phyloP scores from a whole-genome alignment of 2,888 invertebrate species.

The Ochropleura plecta region DNA sequence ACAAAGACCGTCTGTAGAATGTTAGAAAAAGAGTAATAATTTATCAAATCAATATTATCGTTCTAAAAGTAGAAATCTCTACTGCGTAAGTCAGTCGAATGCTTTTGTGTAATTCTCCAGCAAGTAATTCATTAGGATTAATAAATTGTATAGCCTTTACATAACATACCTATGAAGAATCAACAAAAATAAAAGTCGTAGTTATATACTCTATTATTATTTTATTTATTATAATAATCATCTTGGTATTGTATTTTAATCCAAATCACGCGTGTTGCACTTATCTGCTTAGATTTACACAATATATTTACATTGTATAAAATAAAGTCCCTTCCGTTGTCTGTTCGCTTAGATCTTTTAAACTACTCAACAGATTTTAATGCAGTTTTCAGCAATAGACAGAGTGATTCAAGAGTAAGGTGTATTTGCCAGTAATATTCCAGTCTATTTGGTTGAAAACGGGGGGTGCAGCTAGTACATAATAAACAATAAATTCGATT shows the following conservation, averaged over 20 bases:
- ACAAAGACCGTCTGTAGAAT: background rate
- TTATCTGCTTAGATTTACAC: background rate
- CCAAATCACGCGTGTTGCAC: background rate
- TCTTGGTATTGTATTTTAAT: background rate
- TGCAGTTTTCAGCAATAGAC: too few species aligned
- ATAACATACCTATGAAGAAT: background rate
- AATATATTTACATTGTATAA: too few species aligned
- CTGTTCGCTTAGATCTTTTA: too few species aligned
- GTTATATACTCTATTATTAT: background rate
- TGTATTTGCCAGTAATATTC: too few species aligned
- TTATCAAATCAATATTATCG: background rate
- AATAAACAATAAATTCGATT: background rate
- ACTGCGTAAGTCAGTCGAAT: background rate
- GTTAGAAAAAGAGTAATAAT: background rate
- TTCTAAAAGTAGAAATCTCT: background rate
- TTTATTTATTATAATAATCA: constrained; percentile 29
- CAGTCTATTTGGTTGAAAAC: too few species aligned
- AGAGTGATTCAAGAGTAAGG: too few species aligned
- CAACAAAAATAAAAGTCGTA: background rate
- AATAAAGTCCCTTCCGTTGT: too few species aligned
- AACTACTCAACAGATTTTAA: too few species aligned
- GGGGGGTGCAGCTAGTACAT: too few species aligned
- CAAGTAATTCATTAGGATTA: background rate
- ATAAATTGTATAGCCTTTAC: too few species aligned
- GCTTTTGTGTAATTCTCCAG: background rate